Conservation (phyloP, 2,113 vertebrate species). For the Coracopsis vasa region DNA sequence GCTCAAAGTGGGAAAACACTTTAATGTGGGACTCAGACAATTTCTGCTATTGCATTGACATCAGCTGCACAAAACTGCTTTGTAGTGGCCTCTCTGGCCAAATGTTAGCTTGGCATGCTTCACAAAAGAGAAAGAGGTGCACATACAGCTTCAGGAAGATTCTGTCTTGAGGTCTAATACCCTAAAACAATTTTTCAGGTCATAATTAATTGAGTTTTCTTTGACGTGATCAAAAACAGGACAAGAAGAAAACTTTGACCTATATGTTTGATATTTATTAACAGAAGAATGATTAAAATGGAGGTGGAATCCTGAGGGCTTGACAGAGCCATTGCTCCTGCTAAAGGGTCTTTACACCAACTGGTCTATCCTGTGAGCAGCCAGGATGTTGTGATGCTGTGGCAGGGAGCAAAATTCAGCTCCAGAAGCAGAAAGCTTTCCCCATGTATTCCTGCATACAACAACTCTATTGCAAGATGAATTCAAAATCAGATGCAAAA, state of each 20-base stretch:
- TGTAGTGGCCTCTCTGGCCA: neutral
- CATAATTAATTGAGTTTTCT: neutral
- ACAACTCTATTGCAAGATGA: rapidly evolving
- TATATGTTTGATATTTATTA: neutral
- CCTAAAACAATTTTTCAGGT: neutral
- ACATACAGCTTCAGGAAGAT: neutral
- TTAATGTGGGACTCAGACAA: neutral
- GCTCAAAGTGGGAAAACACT: slow-evolving; percentile 34
- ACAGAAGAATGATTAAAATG: neutral
- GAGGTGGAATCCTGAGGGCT: neutral
- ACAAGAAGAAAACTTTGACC: neutral
- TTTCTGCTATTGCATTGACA: slow-evolving; percentile 18
- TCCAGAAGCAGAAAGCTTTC: neutral
- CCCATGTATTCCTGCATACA: neutral
- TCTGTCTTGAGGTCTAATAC: neutral
- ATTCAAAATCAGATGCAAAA: neutral
- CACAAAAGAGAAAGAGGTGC: neutral
- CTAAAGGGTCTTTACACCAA: slow-evolving; percentile 6
- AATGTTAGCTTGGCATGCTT: slow-evolving; percentile 20
- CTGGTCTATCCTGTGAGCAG: neutral
- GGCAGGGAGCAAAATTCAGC: neutral
- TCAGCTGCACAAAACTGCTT: neutral
- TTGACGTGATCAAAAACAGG: neutral
- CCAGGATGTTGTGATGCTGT: neutral
- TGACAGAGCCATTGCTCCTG: neutral